Conservation (phyloP, 2,888 invertebrate genomes). For the Drosophila colorata region DNA sequence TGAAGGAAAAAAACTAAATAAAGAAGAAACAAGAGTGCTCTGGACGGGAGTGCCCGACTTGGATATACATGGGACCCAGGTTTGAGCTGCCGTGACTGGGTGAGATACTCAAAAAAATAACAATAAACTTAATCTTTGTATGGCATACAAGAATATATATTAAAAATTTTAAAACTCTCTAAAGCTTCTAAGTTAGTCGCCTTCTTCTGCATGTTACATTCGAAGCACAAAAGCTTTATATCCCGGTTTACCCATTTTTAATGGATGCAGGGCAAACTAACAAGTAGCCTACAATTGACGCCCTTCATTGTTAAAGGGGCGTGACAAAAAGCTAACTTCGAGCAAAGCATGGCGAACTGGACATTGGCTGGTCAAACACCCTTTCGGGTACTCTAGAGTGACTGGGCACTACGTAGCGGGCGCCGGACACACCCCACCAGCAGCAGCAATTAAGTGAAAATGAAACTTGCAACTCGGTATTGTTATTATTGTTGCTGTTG, state of each 20-base stretch:
- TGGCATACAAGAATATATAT: too few relatives aligned
- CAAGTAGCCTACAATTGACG: neutral
- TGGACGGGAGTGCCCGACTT: neutral
- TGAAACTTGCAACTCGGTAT: conserved; percentile 62
- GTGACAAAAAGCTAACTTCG: conserved; percentile 38
- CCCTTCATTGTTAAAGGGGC: neutral
- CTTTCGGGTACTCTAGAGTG: conserved; percentile 15
- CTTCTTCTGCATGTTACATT: too few relatives aligned
- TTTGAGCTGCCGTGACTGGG: neutral
- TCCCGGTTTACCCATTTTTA: neutral
- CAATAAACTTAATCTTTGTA: too few relatives aligned
- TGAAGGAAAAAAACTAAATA: neutral
- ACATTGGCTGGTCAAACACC: conserved; percentile 21
- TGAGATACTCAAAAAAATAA: too few relatives aligned
- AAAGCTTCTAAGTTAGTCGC: too few relatives aligned
- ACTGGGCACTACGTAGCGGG: neutral
- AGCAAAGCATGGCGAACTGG: conserved; percentile 8
- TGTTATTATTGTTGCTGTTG: conserved; percentile 27
- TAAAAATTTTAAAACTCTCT: neutral
- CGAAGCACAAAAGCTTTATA: too few relatives aligned
- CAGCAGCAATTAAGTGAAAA: conserved; percentile 73
- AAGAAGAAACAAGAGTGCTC: conserved; percentile 2
- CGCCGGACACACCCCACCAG: conserved; percentile 18
- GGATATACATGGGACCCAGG: neutral
- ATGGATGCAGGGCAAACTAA: neutral